These are phyloP conservation scores for Campylomormyrus numenius DNA, from an alignment of 2,113 vertebrate genomes.

Conservation along the genomic window DNA sequence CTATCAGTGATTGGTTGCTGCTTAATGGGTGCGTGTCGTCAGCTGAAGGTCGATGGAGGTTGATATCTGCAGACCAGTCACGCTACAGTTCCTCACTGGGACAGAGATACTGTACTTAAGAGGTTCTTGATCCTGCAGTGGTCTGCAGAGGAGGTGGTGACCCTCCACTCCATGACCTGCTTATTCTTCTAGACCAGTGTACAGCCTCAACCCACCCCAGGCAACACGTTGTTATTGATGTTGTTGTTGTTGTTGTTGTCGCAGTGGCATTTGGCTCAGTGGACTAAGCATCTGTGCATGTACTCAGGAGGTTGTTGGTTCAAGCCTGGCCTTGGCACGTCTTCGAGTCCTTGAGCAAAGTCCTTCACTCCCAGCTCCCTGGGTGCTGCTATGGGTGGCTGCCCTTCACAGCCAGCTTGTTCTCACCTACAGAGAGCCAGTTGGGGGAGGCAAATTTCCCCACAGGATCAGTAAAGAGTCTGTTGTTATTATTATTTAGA, in stretches of 20 bases:
- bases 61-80: neutral
- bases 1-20: neutral
- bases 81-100: neutral
- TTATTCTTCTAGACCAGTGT: neutral
- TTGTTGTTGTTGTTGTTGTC: neutral
- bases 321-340: too few relatives aligned
- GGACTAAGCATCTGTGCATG: too few relatives aligned
- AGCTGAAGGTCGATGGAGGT: neutral
- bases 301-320: too few relatives aligned
- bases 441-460: too few relatives aligned
- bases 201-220: neutral
- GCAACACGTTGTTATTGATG: neutral
- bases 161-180: neutral
- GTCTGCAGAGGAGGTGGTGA: constrained; percentile 53
- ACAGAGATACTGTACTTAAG: neutral
- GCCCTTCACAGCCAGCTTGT: too few relatives aligned
- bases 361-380: too few relatives aligned
- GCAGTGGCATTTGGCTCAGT: too few relatives aligned
- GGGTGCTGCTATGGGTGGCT: too few relatives aligned
- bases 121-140: constrained; percentile 55
- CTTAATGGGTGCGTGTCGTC: neutral
- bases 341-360: too few relatives aligned
- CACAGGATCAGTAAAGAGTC: too few relatives aligned
- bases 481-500: neutral
- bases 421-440: too few relatives aligned